Percentiles rank a stretch among this genome's conserved stretches.
phyloP scores from a whole-genome alignment of 2,797 vertebrate genomes.

The Sylvia borin region DNA sequence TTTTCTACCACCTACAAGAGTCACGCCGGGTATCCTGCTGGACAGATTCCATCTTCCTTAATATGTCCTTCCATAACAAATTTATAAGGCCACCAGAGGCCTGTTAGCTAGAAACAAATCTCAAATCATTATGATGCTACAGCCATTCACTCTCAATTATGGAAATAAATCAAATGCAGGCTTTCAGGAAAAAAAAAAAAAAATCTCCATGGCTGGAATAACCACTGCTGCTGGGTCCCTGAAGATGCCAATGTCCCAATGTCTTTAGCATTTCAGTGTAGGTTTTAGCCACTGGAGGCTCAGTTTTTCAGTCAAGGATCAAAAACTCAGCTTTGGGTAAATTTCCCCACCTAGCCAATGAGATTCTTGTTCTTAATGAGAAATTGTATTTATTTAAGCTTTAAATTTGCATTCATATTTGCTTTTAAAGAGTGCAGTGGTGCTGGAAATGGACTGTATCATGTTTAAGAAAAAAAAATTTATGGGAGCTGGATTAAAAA shows the following conservation, averaged over 20 bases:
- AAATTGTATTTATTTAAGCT: constrained; percentile 62
- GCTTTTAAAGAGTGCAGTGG: constrained; percentile 6
- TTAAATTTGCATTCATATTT: constrained; percentile 55
- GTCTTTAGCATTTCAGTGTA: constrained; percentile 57
- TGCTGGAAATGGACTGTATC: background rate
- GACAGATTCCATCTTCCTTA: constrained; percentile 50
- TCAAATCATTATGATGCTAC: constrained; percentile 38
- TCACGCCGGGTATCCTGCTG: background rate
- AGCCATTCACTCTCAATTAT: constrained; percentile 54
- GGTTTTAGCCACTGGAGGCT: constrained; percentile 64
- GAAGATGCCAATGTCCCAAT: constrained; percentile 44
- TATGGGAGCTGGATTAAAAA: background rate
- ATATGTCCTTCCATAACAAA: constrained; percentile 37
- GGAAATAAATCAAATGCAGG: constrained; percentile 67
- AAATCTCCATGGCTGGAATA: background rate
- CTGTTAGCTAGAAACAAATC: constrained; percentile 56
- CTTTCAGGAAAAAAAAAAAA: background rate
- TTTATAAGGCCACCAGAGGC: constrained; percentile 55
- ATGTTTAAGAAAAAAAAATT: constrained; percentile 3
- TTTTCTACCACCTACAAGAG: background rate
- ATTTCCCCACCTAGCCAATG: constrained; percentile 62
- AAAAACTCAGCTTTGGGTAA: constrained; percentile 22
- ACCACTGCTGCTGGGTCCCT: background rate
- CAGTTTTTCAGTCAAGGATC: constrained; percentile 72
- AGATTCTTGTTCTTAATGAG: constrained; percentile 54